These are phyloP conservation scores for Natator depressus DNA, from an alignment of 2,113 vertebrate species.

Conservation along the genomic window DNA sequence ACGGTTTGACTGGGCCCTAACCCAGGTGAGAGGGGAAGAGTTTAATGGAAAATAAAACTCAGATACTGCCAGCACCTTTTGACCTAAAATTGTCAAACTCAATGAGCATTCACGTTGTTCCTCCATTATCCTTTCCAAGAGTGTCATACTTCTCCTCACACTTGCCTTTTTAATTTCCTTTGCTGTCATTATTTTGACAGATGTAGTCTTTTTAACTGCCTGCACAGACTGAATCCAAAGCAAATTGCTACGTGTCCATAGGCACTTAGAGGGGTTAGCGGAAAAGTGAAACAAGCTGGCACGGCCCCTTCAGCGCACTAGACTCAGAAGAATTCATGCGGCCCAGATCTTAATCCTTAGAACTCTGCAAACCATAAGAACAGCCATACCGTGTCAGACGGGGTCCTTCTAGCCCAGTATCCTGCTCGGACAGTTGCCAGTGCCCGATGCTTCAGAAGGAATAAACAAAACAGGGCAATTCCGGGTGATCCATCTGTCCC, in stretches of 20 bases:
- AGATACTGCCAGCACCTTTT: neutral
- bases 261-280: neutral
- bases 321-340: neutral
- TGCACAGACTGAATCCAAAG: neutral
- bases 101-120: neutral
- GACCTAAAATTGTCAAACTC: neutral
- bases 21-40: neutral
- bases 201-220: slow-evolving; percentile 26
- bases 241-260: neutral
- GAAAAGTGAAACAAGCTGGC: neutral
- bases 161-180: slow-evolving; percentile 38
- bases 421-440: neutral
- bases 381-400: accelerated
- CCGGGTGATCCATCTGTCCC: neutral
- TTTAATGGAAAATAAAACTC: neutral
- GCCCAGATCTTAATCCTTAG: neutral
- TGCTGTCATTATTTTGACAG: slow-evolving; percentile 41
- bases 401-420: neutral
- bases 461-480: neutral
- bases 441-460: neutral
- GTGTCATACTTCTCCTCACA: neutral
- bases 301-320: accelerated
- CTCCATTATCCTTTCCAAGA: neutral
- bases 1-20: neutral
- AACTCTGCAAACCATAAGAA: accelerated